Conservation (phyloP, 1,140 invertebrate species). For the Saccostrea cuccullata region DNA sequence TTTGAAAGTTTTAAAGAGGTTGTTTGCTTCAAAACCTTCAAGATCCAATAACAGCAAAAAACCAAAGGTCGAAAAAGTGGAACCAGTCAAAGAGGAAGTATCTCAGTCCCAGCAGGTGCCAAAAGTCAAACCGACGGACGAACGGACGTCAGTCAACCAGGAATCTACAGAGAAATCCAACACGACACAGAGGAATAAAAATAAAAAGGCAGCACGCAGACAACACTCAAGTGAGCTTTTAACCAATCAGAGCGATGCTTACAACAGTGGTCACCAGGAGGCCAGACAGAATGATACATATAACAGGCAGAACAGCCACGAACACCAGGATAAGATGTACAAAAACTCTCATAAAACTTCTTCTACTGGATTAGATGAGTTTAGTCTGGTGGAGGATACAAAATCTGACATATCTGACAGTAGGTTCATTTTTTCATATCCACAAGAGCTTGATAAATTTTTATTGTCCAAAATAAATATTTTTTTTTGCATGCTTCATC, state of each 20-base stretch:
- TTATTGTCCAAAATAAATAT: not conserved
- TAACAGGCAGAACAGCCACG: not conserved
- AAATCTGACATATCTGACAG: not conserved
- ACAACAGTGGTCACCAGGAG: not conserved
- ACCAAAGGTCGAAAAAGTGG: constrained; percentile 52
- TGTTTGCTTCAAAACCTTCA: constrained; percentile 55
- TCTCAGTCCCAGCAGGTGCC: constrained; percentile 29
- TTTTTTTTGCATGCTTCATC: not conserved
- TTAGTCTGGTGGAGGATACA: not conserved
- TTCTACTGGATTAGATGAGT: not conserved
- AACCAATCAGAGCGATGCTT: constrained; percentile 2
- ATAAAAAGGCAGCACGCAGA: constrained; percentile 62
- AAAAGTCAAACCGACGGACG: constrained; percentile 54
- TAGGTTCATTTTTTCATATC: not conserved
- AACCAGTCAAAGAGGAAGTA: constrained; percentile 43
- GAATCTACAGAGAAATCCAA: constrained; percentile 65
- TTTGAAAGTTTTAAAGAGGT: constrained; percentile 58
- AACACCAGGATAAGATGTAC: not conserved
- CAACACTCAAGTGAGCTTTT: constrained; percentile 47
- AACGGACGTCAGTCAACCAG: constrained; percentile 45
- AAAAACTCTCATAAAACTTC: constrained; percentile 20
- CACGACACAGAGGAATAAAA: constrained; percentile 48
- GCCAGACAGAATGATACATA: constrained; percentile 10
- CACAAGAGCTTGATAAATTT: not conserved
- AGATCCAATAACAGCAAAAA: constrained; percentile 36